phyloP scores from a whole-genome alignment of 2,113 vertebrate species.

The Clupea harengus region DNA sequence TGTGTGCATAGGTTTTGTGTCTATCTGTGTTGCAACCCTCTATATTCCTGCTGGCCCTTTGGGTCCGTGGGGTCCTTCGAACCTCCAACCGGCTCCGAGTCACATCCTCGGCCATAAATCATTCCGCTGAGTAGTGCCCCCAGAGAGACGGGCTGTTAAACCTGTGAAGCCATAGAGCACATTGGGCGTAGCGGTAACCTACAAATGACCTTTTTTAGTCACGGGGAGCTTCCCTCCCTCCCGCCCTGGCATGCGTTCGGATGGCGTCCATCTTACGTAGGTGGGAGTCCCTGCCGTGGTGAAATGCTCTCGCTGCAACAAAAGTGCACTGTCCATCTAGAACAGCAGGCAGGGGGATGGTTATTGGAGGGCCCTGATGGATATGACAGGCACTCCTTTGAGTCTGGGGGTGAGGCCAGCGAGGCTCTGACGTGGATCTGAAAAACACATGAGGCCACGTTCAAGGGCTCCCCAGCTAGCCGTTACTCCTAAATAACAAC shows the following conservation, averaged over 20 bases:
- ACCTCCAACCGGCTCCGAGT: neutral
- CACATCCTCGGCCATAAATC: conserved; percentile 15
- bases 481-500: neutral
- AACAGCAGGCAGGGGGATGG: conserved; percentile 22
- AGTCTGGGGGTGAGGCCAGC: neutral
- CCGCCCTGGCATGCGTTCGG: neutral
- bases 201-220: conserved; percentile 5
- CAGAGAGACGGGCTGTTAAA: neutral
- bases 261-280: neutral
- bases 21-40: neutral
- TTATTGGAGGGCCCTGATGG: conserved; percentile 36
- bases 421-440: conserved; percentile 13
- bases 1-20: neutral
- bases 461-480: conserved; percentile 8
- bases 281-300: neutral
- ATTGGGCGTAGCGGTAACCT: neutral
- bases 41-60: conserved; percentile 8
- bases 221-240: neutral
- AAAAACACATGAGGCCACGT: conserved; percentile 17
- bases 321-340: conserved; percentile 1
- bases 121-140: neutral
- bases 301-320: neutral
- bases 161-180: neutral
- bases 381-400: neutral
- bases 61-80: neutral